Percentiles rank a stretch among this genome's conserved stretches.
phyloP scores from a whole-genome alignment of 2,113 vertebrate genomes.

The Puffinus mauretanicus region DNA sequence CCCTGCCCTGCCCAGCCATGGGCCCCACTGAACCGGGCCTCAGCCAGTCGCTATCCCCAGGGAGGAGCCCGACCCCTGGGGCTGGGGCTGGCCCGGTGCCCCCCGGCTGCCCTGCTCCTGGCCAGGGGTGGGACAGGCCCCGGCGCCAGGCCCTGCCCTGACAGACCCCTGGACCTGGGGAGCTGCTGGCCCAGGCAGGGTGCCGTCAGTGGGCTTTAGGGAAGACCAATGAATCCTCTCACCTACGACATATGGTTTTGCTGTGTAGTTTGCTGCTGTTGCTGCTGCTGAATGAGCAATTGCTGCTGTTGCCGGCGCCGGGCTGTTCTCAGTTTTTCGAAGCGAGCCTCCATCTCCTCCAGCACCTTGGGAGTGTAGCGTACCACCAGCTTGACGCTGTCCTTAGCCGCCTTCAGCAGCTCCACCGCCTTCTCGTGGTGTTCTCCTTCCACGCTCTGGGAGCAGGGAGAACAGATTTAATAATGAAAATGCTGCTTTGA shows the following conservation, averaged over 20 bases:
- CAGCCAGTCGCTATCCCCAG: background rate
- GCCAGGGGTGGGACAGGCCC: background rate
- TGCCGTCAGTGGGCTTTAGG: background rate
- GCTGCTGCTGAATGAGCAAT: constrained; percentile 90
- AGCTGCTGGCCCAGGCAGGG: background rate
- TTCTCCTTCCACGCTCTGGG: constrained; percentile 96
- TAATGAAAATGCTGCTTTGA: background rate
- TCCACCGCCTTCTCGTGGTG: constrained; percentile 98
- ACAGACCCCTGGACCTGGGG: accelerated
- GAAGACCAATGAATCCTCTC: constrained; percentile 74
- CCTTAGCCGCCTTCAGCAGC: constrained; percentile 94
- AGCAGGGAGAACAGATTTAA: constrained; percentile 1
- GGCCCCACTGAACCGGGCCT: no score
- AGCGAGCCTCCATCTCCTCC: constrained; percentile 99
- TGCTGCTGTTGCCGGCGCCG: constrained; percentile 96
- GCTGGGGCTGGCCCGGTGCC: background rate
- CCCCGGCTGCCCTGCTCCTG: background rate
- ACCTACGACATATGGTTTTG: constrained; percentile 99
- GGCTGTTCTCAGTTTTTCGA: constrained; percentile 95
- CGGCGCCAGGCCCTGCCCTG: background rate
- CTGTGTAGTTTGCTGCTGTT: constrained; percentile 85
- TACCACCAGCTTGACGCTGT: constrained; percentile 96
- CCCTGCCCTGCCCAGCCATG: background rate
- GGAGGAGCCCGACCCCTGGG: background rate
- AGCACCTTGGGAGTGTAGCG: constrained; percentile 98